Percentiles rank a stretch among this genome's conserved stretches.
Conservation (phyloP, 2,113 vertebrate genomes). For the Dendropsophus ebraccatus region DNA sequence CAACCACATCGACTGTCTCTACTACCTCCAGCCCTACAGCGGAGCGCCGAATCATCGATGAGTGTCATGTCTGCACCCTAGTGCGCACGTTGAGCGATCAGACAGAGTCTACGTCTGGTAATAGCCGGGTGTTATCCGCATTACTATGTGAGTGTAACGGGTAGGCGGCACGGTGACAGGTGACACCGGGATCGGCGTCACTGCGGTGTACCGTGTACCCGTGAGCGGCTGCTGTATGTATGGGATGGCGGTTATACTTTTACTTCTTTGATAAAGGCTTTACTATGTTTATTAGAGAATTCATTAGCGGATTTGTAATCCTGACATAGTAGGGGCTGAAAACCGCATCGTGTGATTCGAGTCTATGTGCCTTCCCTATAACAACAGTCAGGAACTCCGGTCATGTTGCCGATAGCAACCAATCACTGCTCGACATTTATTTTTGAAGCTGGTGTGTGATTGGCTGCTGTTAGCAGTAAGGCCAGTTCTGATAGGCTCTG, state of each 20-base stretch:
- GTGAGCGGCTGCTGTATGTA: background rate
- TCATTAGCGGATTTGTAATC: background rate
- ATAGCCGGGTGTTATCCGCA: background rate
- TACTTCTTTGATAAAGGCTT: background rate
- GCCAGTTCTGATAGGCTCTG: background rate
- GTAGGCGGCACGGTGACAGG: background rate
- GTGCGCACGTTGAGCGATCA: slow-evolving; percentile 17
- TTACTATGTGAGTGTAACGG: background rate
- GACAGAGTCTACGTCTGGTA: background rate
- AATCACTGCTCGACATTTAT: background rate
- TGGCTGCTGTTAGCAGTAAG: background rate
- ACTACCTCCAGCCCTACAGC: background rate
- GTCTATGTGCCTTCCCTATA: no score
- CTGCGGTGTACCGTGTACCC: background rate
- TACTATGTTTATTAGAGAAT: background rate
- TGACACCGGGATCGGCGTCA: background rate
- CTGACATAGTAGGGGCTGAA: background rate
- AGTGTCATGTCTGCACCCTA: slow-evolving; percentile 37
- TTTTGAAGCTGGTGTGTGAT: background rate
- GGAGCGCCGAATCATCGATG: slow-evolving; percentile 36
- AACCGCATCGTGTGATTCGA: no score
- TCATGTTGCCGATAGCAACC: background rate
- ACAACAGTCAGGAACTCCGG: no score
- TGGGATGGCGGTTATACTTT: background rate
- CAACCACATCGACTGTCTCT: background rate